Percentiles rank a stretch among this genome's conserved stretches.
Conservation (phyloP, 1,140 invertebrate genomes). For the Lasioglossum albipes region DNA sequence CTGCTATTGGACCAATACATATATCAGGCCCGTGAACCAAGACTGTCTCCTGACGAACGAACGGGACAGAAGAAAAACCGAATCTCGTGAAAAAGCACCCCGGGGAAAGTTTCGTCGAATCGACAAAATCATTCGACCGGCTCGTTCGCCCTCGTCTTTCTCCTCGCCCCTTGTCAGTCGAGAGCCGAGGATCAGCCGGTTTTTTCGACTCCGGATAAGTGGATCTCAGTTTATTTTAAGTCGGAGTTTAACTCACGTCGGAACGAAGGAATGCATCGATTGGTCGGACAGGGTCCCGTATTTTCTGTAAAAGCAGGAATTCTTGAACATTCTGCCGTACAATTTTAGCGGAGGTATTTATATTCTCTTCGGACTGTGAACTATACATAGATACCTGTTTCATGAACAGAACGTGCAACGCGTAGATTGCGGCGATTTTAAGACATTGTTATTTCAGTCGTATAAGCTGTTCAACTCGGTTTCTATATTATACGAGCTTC, state of each 20-base stretch:
- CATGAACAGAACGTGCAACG: neutral
- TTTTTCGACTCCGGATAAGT: conserved; percentile 25
- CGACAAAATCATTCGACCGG: conserved; percentile 47
- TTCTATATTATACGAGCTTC: too few species aligned
- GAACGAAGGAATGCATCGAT: neutral
- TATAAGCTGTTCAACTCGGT: too few species aligned
- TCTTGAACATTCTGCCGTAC: neutral
- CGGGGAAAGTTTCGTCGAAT: conserved; percentile 44
- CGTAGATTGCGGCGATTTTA: too few species aligned
- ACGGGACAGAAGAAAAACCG: conserved; percentile 10
- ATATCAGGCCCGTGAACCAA: conserved; percentile 56
- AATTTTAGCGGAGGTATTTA: too few species aligned
- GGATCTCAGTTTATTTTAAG: conserved; percentile 28
- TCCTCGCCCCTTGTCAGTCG: neutral
- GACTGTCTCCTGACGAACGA: conserved; percentile 34
- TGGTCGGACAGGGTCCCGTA: neutral
- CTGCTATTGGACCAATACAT: conserved; percentile 69
- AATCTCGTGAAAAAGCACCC: conserved; percentile 39
- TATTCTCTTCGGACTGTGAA: neutral
- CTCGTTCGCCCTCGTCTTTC: conserved; percentile 3
- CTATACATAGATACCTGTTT: too few species aligned
- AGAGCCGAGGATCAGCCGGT: neutral
- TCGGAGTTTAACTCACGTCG: conserved; percentile 17
- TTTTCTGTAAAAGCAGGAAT: neutral
- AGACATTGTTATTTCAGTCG: too few species aligned